Base-by-base conservation (phyloP, 1,140 invertebrate genomes). In the Hylaeus anthracinus region DNA sequence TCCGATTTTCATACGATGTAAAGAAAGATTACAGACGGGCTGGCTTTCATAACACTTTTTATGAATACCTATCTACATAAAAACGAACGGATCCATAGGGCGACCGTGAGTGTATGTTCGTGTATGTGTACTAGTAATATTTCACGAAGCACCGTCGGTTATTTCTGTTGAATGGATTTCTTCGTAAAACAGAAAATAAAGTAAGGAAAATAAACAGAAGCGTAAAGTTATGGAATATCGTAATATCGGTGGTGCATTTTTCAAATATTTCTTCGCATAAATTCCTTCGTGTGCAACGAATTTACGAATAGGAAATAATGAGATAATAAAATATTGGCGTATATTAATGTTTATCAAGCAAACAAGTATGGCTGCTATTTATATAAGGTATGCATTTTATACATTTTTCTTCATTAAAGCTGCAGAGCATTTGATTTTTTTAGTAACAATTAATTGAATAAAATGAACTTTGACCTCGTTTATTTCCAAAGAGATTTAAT, bases 41-140 rank as follows among this genome's bases (percentile, higher is more conserved):
- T 63, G 64, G 56, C 74, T 79, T 66, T 67, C 81, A 72, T 80
- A 80, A 83, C 73, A 80, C 73, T 58, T 83, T 82, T 83, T 79
- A 80, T 56, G 71, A 56, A 60, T 69, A 56, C 76, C 51, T 41
- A 26, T 15, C 48, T 41, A 41, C 71, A 53, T 83, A 83, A 83
- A 83, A 74, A 41, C 60, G 56, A 70, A 79, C 43, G 69, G 55
- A 41, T 70, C 79, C 45, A 37, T 60, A 72, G 60, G 26, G 26
- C 12, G 26, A 41, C 48, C 37, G 15, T 37, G 37, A 37, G 48
- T 70, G 14, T 26, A 26, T 26, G 26, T 26, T 26, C 26, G 26
- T 26, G 26, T 63, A 66, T 12, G 58, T 26, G 12, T 6, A 5
- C 39, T 55, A 53, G 5, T 55, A 64, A 41, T 41, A 72, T 64